phyloP scores from a whole-genome alignment of 2,113 vertebrate species.

The Silurus asotus region DNA sequence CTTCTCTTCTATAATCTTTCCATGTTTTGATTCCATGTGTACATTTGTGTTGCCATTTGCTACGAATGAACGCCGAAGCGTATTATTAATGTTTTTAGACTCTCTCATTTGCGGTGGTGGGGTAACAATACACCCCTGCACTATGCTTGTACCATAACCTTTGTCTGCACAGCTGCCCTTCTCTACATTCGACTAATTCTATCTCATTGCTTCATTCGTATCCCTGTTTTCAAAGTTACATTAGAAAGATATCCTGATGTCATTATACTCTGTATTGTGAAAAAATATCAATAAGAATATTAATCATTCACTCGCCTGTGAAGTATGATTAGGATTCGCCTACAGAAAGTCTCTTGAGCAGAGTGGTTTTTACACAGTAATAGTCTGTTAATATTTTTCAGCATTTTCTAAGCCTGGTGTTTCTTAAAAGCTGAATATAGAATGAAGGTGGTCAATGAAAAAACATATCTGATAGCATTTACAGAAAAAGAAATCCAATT shows the following conservation, averaged over 20 bases:
- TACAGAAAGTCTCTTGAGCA: background rate
- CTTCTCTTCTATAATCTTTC: background rate
- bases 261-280: slow-evolving; percentile 5
- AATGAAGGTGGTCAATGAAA: background rate
- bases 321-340: background rate
- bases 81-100: slow-evolving; percentile 27
- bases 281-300: slow-evolving; percentile 6
- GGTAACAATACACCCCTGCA: slow-evolving; percentile 21
- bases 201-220: background rate
- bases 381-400: background rate
- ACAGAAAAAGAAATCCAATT: background rate
- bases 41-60: slow-evolving; percentile 31
- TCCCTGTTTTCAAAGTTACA: background rate
- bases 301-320: background rate
- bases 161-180: background rate
- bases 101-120: background rate
- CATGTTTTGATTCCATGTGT: background rate
- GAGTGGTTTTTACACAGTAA: background rate
- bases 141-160: slow-evolving; percentile 26
- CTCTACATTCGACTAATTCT: slow-evolving; percentile 1
- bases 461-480: background rate
- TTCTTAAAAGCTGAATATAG: background rate
- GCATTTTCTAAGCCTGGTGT: background rate
- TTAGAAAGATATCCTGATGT: slow-evolving; percentile 12
- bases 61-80: slow-evolving; percentile 19